A percentile compares a stretch with the other conserved stretches of the same genome.
Evolutionary conservation across 2,113 vertebrate species (phyloP).

Genomic region (Syngnathoides biaculeatus): DNA sequence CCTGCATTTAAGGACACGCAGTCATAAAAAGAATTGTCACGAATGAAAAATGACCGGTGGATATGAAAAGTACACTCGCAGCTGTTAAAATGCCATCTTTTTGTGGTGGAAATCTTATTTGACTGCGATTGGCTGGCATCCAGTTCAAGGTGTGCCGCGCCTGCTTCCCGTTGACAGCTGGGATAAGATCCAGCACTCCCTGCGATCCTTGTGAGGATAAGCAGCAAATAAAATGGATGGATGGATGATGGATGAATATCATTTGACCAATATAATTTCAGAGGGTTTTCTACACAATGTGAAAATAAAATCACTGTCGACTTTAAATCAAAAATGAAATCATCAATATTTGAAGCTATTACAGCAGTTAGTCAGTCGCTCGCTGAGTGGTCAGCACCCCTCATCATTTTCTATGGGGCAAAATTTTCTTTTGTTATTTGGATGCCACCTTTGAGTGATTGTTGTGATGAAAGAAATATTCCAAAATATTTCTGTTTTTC

Average conservation of each 20-base stretch:
- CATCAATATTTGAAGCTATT: not conserved
- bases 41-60: not conserved
- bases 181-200: too few species aligned
- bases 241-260: too few species aligned
- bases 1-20: constrained; percentile 54
- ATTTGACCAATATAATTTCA: not conserved
- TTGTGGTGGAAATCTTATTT: not conserved
- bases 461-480: not conserved
- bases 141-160: too few species aligned
- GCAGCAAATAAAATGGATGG: too few species aligned
- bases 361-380: not conserved
- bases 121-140: too few species aligned
- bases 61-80: not conserved
- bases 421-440: not conserved
- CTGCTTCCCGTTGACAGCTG: too few species aligned
- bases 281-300: not conserved
- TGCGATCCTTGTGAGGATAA: too few species aligned
- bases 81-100: not conserved
- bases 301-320: not conserved
- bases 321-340: not conserved
- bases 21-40: constrained; percentile 40
- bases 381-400: too few species aligned
- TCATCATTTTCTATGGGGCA: not conserved
- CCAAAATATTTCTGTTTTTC: not conserved
- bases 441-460: not conserved